Evolutionary conservation across 2,888 invertebrate species (phyloP), one percentile per base, ranked within the genome.

Genomic region (Gisinianus flammeolus): DNA sequence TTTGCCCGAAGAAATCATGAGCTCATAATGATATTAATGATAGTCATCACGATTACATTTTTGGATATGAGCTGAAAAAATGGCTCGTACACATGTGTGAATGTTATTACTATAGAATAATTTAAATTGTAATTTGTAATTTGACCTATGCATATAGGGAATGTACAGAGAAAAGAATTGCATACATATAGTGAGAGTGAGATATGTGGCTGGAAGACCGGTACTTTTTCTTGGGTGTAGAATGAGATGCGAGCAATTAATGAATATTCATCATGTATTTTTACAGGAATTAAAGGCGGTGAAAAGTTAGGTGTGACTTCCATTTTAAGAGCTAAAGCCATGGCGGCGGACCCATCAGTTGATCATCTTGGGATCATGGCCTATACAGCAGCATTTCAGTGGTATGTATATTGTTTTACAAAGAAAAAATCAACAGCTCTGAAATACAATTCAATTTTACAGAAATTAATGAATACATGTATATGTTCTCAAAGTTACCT

Each of bases 291-390:
- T 81, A 89, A 89, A 79, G 91, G 90, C 28, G 91, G 90, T 8
- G 88, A 89, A 79, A 89, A 89, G 84, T 86, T 92, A 87, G 95
- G 95, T 62, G 93, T 98, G 0, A 93, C 96, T 85, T 95, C 97
- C 2, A 91, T 98, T 62, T 88, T 98, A 79, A 92, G 95, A 84
- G 93, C 98, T 19, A 94, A 93, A 86, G 97, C 98, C 86, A 95
- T 99, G 93, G 93, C 95, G 54, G 93, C 95, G 54, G 96, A 96
- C 87, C 93, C 93, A 56, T 94, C 97, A 86, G 95, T 96, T 6
- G 98, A 98, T 86, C 97, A 98, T 89, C 89, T 98, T 83, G 98
- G 96, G 12, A 95, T 98, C 78, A 98, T 98, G 98, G 95, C 98
- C 0, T 97, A 98, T 88, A 94, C 95, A 0, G 95, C 97, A 0